Percentiles rank a stretch among this genome's conserved stretches.
These are phyloP conservation scores for Mylabris phalerata DNA, from an alignment of 1,140 invertebrate genomes.

Conservation along the genomic window DNA sequence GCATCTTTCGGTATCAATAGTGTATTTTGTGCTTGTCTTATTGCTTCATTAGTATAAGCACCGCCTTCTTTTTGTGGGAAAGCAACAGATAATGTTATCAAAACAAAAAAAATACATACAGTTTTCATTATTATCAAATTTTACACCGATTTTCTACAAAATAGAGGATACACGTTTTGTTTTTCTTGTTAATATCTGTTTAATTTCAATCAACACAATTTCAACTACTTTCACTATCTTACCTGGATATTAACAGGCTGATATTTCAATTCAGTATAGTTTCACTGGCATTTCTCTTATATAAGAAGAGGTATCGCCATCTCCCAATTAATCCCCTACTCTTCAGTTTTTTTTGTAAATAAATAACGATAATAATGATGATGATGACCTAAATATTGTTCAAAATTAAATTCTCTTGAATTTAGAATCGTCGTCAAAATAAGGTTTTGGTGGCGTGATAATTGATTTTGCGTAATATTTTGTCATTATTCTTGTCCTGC, in stretches of 20 bases:
- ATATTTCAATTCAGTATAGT: slow-evolving; percentile 6
- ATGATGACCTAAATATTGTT: slow-evolving; percentile 11
- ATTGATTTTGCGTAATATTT: slow-evolving; percentile 3
- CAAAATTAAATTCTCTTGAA: background rate
- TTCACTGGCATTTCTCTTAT: slow-evolving; percentile 16
- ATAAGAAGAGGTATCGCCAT: slow-evolving; percentile 15
- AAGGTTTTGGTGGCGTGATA: background rate
- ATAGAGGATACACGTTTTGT: background rate
- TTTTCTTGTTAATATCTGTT: background rate
- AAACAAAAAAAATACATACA: slow-evolving; percentile 40
- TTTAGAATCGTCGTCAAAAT: too few relatives aligned
- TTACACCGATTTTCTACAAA: background rate
- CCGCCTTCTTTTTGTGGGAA: slow-evolving; percentile 70
- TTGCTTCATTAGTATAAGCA: slow-evolving; percentile 76
- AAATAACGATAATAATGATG: too few relatives aligned
- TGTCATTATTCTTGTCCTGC: background rate
- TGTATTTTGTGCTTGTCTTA: slow-evolving; percentile 75
- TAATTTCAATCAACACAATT: background rate
- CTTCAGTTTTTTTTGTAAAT: background rate
- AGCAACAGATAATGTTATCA: slow-evolving; percentile 44
- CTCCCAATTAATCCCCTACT: background rate
- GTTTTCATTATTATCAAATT: slow-evolving; percentile 36
- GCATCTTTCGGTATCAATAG: slow-evolving; percentile 76
- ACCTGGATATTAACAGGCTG: slow-evolving; percentile 1
- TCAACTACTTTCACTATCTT: slow-evolving; percentile 11